Percentiles rank a stretch among this genome's conserved stretches.
Evolutionary conservation across 1,140 invertebrate species (phyloP).

Genomic region (Druon quercuslanigerum): DNA sequence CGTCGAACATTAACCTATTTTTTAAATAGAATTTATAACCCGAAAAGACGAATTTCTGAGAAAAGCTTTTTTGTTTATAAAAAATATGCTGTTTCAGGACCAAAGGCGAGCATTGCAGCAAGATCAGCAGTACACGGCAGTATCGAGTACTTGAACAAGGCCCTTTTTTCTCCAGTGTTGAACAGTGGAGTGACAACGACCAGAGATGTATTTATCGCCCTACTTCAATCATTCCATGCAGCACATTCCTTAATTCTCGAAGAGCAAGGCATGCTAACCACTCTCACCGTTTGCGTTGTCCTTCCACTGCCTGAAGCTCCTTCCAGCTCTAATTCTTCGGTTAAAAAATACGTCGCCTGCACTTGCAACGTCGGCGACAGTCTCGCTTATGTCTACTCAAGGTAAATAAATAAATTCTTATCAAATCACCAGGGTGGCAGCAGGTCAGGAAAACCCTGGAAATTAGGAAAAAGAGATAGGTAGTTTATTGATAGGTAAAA

Average conservation of each 20-base stretch:
- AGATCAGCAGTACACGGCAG: slow-evolving; percentile 91
- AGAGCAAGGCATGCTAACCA: slow-evolving; percentile 91
- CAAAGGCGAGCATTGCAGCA: slow-evolving; percentile 91
- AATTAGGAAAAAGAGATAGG: too few species aligned
- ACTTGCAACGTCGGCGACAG: slow-evolving; percentile 95
- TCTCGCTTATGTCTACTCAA: slow-evolving; percentile 91
- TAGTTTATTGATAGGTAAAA: too few species aligned
- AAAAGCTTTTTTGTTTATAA: not conserved
- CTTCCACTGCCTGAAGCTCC: slow-evolving; percentile 77
- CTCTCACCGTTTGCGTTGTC: slow-evolving; percentile 87
- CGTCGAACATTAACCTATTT: too few species aligned
- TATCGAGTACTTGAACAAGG: slow-evolving; percentile 89
- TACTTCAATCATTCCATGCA: slow-evolving; percentile 90
- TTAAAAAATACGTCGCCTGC: slow-evolving; percentile 86
- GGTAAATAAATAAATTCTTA: slow-evolving; percentile 54
- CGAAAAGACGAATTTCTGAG: not conserved
- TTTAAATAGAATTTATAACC: not conserved
- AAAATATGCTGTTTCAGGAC: slow-evolving; percentile 72
- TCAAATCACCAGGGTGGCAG: too few species aligned
- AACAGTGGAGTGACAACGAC: slow-evolving; percentile 63
- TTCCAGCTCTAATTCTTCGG: slow-evolving; percentile 58
- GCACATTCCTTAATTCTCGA: slow-evolving; percentile 92
- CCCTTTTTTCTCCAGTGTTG: slow-evolving; percentile 78
- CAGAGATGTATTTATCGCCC: slow-evolving; percentile 85
- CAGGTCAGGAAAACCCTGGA: too few species aligned